Conservation (phyloP, 2,113 vertebrate species). For the Etheostoma cragini region DNA sequence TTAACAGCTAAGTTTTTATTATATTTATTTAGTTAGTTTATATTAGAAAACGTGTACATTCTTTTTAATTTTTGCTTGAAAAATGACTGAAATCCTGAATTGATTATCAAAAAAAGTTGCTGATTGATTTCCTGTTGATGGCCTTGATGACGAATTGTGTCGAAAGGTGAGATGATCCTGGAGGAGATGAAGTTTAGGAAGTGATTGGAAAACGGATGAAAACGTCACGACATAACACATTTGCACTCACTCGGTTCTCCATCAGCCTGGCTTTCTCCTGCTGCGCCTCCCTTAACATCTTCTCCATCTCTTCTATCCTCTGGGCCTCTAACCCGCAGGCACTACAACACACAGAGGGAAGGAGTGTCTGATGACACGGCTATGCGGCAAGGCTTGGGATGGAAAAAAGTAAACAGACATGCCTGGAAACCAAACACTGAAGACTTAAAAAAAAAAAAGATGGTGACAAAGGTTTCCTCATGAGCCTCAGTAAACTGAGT, state of each 20-base stretch:
- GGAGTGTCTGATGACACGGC: conserved; percentile 49
- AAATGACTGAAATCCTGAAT: not conserved
- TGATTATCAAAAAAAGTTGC: not conserved
- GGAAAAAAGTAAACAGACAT: conserved; percentile 57
- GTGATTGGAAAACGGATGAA: not conserved
- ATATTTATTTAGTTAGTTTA: no score
- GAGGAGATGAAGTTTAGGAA: not conserved
- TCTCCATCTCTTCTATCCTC: conserved; percentile 97
- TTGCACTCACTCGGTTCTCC: conserved; percentile 90
- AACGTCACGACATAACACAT: not conserved
- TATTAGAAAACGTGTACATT: not conserved
- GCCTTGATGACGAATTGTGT: not conserved
- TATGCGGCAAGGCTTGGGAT: conserved; percentile 8
- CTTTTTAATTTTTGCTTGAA: not conserved
- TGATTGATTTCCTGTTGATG: not conserved
- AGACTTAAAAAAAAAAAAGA: conserved; percentile 20
- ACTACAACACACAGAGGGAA: conserved; percentile 75
- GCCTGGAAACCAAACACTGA: conserved; percentile 51
- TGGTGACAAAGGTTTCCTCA: conserved; percentile 35
- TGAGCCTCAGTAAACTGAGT: conserved; percentile 30
- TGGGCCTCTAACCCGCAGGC: conserved; percentile 88
- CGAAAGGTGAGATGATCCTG: not conserved
- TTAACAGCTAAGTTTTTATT: no score
- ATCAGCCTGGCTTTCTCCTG: conserved; percentile 93
- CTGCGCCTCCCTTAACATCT: conserved; percentile 94